Conservation (phyloP, 2,888 invertebrate species). For the Pseudococcus jackbeardsleyi region DNA sequence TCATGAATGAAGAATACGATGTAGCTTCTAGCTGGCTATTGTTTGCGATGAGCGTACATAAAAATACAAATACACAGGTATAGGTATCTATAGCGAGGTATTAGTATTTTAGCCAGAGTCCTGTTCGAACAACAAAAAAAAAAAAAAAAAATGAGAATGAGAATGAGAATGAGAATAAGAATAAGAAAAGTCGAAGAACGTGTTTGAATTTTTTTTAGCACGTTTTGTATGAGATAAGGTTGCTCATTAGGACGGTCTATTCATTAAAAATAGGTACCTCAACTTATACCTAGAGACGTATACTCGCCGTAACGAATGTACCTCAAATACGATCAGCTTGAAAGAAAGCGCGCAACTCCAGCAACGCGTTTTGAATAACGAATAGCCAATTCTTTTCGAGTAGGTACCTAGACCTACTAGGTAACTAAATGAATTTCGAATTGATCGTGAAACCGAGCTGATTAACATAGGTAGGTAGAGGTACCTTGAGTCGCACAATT, state of each 20-base stretch:
- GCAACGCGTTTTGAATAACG: background rate
- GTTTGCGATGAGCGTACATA: background rate
- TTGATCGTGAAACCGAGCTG: background rate
- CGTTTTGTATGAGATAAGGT: background rate
- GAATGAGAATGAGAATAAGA: too few relatives aligned
- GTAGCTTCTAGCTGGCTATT: constrained; percentile 4
- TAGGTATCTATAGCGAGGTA: too few relatives aligned
- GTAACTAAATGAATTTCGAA: background rate
- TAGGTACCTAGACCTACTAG: background rate
- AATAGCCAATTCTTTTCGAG: background rate
- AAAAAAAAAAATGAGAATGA: too few relatives aligned
- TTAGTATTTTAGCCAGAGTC: background rate
- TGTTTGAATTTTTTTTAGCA: background rate
- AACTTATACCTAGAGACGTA: background rate
- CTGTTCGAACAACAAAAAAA: background rate
- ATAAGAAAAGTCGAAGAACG: background rate
- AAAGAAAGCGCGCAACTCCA: background rate
- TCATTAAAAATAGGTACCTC: background rate
- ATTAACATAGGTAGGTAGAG: too few relatives aligned
- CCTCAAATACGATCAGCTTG: background rate
- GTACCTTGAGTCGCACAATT: too few relatives aligned
- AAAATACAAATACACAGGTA: background rate
- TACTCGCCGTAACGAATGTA: background rate
- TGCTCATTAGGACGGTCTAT: background rate
- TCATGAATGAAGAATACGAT: constrained; percentile 18